Evolutionary conservation across 2,888 invertebrate species (phyloP), one percentile per base, ranked within the genome.

Genomic region (Criorhina ranunculi): DNA sequence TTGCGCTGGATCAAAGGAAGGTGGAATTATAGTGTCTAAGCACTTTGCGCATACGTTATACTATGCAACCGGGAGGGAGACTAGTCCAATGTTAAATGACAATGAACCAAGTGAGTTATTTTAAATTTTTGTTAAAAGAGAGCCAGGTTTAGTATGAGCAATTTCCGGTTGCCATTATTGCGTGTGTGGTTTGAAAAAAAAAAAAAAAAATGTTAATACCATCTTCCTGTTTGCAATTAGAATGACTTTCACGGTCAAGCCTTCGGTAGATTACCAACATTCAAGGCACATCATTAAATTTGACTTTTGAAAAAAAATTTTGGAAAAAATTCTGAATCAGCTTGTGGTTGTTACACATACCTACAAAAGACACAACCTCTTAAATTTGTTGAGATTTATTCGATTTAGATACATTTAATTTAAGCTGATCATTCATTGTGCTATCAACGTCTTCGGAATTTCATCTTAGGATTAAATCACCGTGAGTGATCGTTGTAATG

Each of bases 31-130:
- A 59, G 91, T 95, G 57, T 94, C 94, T 0, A 93, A 94, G 87
- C 94, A 95, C 88, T 93, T 95, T 72, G 94, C 94, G 0, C 93
- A 93, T 88, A 92, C 93, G 17, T 90, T 93, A 51, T 93, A 94
- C 86, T 93, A 93, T 86, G 93, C 94, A 7, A 94, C 94, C 2
- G 95, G 95, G 76, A 90, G 93, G 51, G 92, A 93, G 53, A 93
- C 93, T 67, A 94, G 93, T 87, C 94, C 94, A 0, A 91, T 94
- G 87, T 91, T 93, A 82, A 92, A 93, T 79, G 93, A 93, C 87
- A 91, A 92, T 57, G 92, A 92, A 62, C 92, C 92, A 88, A 90
- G 92, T 92, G 87, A 90, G 90, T 90, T 70, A 29, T 66, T 72
- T 57, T 46, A 4, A 8, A 17, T 42, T 44, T 59, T 15, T 53